Conservation (phyloP, 2,888 invertebrate species). For the Polylopha cassiicola region DNA sequence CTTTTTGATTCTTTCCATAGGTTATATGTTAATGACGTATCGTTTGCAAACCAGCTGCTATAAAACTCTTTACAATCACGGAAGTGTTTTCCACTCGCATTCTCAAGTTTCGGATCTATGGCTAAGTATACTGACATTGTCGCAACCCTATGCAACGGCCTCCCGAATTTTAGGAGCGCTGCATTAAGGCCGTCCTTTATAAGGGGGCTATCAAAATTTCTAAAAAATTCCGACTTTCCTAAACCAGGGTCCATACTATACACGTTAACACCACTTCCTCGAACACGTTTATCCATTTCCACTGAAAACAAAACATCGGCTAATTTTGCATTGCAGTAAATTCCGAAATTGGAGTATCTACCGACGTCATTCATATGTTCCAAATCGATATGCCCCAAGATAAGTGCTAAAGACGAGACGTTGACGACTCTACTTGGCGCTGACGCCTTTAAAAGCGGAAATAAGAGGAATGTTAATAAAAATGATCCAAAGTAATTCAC, state of each 20-base stretch:
- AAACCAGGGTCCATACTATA: constrained; percentile 91
- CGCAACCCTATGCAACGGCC: constrained; percentile 43
- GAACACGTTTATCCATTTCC: constrained; percentile 67
- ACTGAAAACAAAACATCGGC: constrained; percentile 54
- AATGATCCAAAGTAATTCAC: constrained; percentile 65
- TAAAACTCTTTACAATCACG: constrained; percentile 53
- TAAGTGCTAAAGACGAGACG: constrained; percentile 75
- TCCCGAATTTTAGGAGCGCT: constrained; percentile 39
- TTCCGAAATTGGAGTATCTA: constrained; percentile 74
- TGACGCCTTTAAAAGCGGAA: constrained; percentile 46
- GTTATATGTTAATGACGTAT: constrained; percentile 36
- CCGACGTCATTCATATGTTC: constrained; percentile 84
- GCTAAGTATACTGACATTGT: constrained; percentile 53
- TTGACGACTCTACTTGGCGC: constrained; percentile 55
- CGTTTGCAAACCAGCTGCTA: constrained; percentile 60
- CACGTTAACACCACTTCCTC: constrained; percentile 79
- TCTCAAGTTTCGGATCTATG: constrained; percentile 40
- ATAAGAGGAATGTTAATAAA: constrained; percentile 50
- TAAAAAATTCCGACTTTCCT: constrained; percentile 86
- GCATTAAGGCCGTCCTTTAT: constrained; percentile 35
- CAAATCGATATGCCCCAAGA: constrained; percentile 82
- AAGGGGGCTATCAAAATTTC: constrained; percentile 51
- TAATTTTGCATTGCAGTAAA: constrained; percentile 72
- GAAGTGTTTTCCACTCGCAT: constrained; percentile 52
- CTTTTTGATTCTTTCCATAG: constrained; percentile 51